Conservation (phyloP, 2,797 vertebrate genomes). For the Catharus ustulatus region DNA sequence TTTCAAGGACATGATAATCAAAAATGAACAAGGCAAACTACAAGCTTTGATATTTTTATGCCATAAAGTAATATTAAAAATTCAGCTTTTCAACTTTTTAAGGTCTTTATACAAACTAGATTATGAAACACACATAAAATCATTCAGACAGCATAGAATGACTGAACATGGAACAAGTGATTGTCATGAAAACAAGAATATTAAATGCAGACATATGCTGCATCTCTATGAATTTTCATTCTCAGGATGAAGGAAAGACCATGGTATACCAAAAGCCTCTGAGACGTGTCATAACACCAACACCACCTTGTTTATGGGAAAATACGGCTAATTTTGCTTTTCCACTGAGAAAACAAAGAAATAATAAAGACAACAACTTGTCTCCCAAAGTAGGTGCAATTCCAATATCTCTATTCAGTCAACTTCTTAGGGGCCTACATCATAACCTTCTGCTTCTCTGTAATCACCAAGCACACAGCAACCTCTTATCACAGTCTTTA, state of each 20-base stretch:
- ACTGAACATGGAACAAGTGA: neutral
- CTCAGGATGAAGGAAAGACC: neutral
- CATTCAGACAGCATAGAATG: neutral
- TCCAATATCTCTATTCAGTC: neutral
- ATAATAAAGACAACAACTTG: neutral
- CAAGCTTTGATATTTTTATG: neutral
- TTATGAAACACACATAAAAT: neutral
- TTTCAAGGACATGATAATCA: neutral
- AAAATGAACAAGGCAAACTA: neutral
- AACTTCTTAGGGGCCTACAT: neutral
- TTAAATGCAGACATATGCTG: neutral
- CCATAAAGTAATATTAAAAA: neutral
- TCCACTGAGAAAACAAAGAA: neutral
- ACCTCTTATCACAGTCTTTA: neutral
- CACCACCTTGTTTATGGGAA: neutral
- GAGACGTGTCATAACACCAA: neutral
- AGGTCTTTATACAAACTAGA: neutral
- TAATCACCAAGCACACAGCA: neutral
- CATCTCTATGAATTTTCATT: neutral
- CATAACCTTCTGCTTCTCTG: neutral
- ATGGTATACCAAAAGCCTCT: neutral
- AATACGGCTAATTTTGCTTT: neutral
- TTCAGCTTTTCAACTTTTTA: neutral
- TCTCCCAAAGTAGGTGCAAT: neutral
- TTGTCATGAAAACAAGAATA: neutral